Base-by-base conservation (phyloP, 2,797 vertebrate genomes). In the Acipenser oxyrinchus region DNA sequence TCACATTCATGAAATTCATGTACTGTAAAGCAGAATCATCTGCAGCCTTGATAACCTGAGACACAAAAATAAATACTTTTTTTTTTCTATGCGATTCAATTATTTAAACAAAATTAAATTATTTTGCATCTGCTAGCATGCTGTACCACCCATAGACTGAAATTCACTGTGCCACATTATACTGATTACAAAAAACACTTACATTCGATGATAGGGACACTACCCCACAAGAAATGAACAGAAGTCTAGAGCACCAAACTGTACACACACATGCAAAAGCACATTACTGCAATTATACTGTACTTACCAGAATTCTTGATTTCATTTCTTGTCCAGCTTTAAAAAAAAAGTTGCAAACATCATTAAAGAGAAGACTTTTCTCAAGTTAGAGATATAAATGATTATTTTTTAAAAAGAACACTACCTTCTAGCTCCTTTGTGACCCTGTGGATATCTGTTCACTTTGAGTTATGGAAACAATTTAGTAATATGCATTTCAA, bases 1-100 rank as follows among this genome's bases (percentile, higher is more conserved):
- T 94, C 62, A 96, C 93, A 2, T 99, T 99, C 97, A 99, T 99
- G 80, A 99, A 97, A 83, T 98, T 98, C 97, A 99, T 99, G 67
- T 99, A 99, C 70, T 98, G 97, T 49, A 90, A 69, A 0, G 96
- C 89, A 0, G 93, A 96, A 82, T 99, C 96, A 64, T 95, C 93
- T 0, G 97, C 93, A 3, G 96, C 94, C 86, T 98, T 98, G 57
- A 99, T 90, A 67, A 99, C 95, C 97, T 99, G 49, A 51, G 23
- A 2, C 23, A 37, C 23, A 37, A 37, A 37, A 37, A 37, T 37
- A 37, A 37, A 37, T 2, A 37, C 23, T 2, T 18, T 18, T 18
- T 18, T 18, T 18, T 18, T 18, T 18, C 2, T 37, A 37, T 37
- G 23, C 23, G 4, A 37, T 37, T 3, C 23, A 37, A 37, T 37